Percentiles rank a stretch among this genome's conserved stretches.
Evolutionary conservation across 2,797 vertebrate genomes (phyloP).

Genomic region (Esox lucius): DNA sequence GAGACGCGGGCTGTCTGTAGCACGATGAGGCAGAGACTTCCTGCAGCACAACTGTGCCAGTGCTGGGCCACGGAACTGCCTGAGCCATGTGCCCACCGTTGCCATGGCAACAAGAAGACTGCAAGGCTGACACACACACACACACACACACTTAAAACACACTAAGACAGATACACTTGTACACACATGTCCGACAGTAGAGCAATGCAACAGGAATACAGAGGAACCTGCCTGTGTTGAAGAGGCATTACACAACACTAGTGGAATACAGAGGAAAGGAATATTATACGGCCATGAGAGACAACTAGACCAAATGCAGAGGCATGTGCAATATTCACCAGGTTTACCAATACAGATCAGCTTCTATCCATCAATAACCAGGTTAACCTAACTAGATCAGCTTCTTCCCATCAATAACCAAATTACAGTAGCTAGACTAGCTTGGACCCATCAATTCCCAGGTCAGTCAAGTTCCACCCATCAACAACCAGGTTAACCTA

Average conservation of each 20-base stretch:
- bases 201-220: slow-evolving; percentile 79
- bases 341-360: slow-evolving; percentile 26
- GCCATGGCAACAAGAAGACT: slow-evolving; percentile 77
- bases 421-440: neutral
- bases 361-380: slow-evolving; percentile 22
- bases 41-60: slow-evolving; percentile 75
- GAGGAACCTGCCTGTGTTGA: slow-evolving; percentile 66
- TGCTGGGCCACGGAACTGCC: slow-evolving; percentile 68
- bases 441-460: neutral
- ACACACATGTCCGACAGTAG: slow-evolving; percentile 64
- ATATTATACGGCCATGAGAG: neutral
- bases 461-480: neutral
- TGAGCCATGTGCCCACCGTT: slow-evolving; percentile 76
- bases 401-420: slow-evolving; percentile 15
- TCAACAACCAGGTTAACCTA: neutral
- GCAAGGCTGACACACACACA: slow-evolving; percentile 63
- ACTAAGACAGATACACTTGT: neutral
- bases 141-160: slow-evolving; percentile 1
- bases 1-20: slow-evolving; percentile 39
- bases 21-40: slow-evolving; percentile 64
- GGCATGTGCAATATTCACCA: slow-evolving; percentile 13
- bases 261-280: slow-evolving; percentile 55
- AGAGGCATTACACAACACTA: slow-evolving; percentile 76
- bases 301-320: neutral
- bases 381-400: slow-evolving; percentile 25